Base-by-base conservation (phyloP, 2,797 vertebrate genomes). In the Crocidura indochinensis region DNA sequence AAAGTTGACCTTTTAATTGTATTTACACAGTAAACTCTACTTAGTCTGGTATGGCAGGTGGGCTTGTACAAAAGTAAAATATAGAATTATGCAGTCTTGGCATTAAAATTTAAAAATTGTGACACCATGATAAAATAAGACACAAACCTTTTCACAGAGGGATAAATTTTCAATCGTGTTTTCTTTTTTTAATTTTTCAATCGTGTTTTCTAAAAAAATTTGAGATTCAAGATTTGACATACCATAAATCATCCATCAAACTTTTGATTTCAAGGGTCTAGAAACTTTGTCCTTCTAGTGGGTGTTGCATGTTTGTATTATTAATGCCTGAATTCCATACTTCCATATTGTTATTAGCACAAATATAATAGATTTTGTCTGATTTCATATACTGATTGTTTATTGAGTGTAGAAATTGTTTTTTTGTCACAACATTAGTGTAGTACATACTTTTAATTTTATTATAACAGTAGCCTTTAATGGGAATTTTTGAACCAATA, bases 41-140 rank as follows among this genome's bases (percentile, higher is more conserved):
- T 86, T 51, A 27, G 38, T 81, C 72, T 90, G 29, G 29, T 64
- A 83, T 75, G 62, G n/a, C 44, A 72, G 65, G 65, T 24, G 46
- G 81, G 6, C 71, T 83, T 47, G 29, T 67, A 46, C 20, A 72
- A 44, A 78, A 29, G 56, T 19, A 89, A 46, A 76, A 29, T 67
- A 44, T 60, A 12, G 44, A 86, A 38, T 80, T 80, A 65, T 75
- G n/a, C 8, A 24, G 17, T 56, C 9, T 78, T 68, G 87, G 19
- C 51, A 10, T 15, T 51, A 10, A 10, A 51, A 15, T 51, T 51
- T 51, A 51, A 51, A 51, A 51, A 51, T 51, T 51, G 14, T 51
- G 14, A 51, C 51, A 51, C 51, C 49, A 51, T 8, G 49, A 51
- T 51, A 12, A 51, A 51, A 51, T 12, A 51, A 51, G n/a, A n/a